Base-by-base conservation (phyloP, 2,113 vertebrate genomes). In the Lucifuga dentata region DNA sequence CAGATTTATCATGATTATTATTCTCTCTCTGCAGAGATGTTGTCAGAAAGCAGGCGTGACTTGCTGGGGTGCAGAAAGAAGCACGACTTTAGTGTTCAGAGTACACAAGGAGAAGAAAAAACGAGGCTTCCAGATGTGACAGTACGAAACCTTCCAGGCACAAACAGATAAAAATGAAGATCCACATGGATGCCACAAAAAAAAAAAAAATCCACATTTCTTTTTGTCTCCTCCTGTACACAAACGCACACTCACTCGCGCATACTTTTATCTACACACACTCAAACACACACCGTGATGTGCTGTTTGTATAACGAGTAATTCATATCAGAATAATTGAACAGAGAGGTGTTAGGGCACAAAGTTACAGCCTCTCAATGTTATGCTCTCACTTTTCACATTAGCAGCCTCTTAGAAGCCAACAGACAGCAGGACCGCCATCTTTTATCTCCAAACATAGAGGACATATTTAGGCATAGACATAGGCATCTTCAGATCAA, bases 71-170 rank as follows among this genome's bases (percentile, higher is more conserved):
- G 56, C 68, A 66, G 59, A 49, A 19, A 46, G 29, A 77, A 40
- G 66, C 46, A 35, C 50, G 32, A 21, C 35, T 74, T 65, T 63
- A 71, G 32, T 72, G 40, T 70, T n/a, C 24, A 57, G 32, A 56
- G 65, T 7, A 45, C 63, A 68, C 69, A 63, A 52, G 53, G 62
- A 38, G 51, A 38, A 64, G 38, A 53, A 52, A 68, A 76, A 84
- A 58, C 80, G 77, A 78, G 53, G 44, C 51, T 60, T 68, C 46
- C 60, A 50, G 76, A 68, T 73, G 73, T 85, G 81, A 87, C 77
- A 71, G 65, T 38, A 23, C 55, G 41, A 66, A 75, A 69, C 73
- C 80, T 83, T 83, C 48, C 53, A 70, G 73, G 71, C 73, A 72
- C 48, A 61, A 59, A 51, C 41, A 56, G 44, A 78, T 20, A 20